Evolutionary conservation across 2,797 vertebrate genomes (phyloP).

Genomic region (Enteromius thamalakanensis): DNA sequence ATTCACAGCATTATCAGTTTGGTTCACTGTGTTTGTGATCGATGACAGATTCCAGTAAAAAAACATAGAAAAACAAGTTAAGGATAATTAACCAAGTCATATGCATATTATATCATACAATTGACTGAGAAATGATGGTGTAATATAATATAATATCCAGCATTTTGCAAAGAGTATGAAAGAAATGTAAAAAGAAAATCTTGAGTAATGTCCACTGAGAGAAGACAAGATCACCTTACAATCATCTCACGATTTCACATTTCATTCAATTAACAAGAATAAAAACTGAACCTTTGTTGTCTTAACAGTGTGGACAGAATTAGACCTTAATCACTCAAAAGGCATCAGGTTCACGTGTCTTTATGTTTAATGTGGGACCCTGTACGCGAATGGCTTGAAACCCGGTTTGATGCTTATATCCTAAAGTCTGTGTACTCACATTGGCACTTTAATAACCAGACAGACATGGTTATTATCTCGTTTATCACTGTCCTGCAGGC

Average conservation of each 20-base stretch:
- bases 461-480: neutral
- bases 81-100: neutral
- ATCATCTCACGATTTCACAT: constrained; percentile 39
- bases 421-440: neutral
- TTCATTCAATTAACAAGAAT: neutral
- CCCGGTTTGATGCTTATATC: neutral
- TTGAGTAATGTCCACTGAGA: constrained; percentile 10
- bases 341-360: constrained; percentile 26
- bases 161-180: constrained; percentile 5
- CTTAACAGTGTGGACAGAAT: constrained; percentile 6
- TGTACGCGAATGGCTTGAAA: neutral
- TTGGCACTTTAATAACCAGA: constrained; percentile 1
- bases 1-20: constrained; percentile 25
- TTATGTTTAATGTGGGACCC: constrained; percentile 1
- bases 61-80: neutral
- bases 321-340: constrained; percentile 32
- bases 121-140: neutral
- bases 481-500: neutral
- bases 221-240: constrained; percentile 16
- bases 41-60: constrained; percentile 31
- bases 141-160: neutral
- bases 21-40: neutral
- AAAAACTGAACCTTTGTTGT: constrained; percentile 7
- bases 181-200: neutral
- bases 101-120: neutral